Evolutionary conservation across 2,888 invertebrate genomes (phyloP).

Genomic region (Epinotia nisella): DNA sequence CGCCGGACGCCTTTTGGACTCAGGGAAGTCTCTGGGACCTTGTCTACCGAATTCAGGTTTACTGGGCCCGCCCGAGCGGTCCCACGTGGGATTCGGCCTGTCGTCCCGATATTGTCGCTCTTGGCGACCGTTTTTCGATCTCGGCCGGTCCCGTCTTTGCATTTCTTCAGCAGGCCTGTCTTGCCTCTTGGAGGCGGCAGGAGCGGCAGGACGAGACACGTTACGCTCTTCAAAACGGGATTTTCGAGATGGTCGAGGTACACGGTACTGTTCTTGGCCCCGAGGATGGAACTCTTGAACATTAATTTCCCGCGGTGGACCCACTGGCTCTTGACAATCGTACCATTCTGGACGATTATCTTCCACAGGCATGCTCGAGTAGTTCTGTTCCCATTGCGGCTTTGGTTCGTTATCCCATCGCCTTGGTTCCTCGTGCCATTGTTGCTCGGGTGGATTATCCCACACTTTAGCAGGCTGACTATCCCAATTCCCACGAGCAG

Average conservation of each 20-base stretch:
- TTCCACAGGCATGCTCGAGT: neutral
- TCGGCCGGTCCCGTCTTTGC: neutral
- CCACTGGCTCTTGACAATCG: neutral
- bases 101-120: conserved; percentile 13
- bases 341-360: conserved; percentile 8
- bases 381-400: conserved; percentile 16
- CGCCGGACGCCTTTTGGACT: neutral
- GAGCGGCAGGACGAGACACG: neutral
- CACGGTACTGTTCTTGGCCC: neutral
- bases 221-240: neutral
- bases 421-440: conserved; percentile 18
- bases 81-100: neutral
- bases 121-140: conserved; percentile 4
- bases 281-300: conserved; percentile 2
- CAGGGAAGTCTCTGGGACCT: conserved; percentile 21
- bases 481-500: conserved; percentile 5
- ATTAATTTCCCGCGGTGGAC: neutral
- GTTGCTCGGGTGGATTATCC: conserved; percentile 11
- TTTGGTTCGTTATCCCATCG: conserved; percentile 8
- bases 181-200: conserved; percentile 9
- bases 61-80: neutral
- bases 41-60: conserved; percentile 8
- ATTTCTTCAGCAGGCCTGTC: neutral
- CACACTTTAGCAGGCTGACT: conserved; percentile 9
- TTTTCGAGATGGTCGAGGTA: neutral